phyloP scores from a whole-genome alignment of 2,797 vertebrate genomes.

The Nannoperca australis region DNA sequence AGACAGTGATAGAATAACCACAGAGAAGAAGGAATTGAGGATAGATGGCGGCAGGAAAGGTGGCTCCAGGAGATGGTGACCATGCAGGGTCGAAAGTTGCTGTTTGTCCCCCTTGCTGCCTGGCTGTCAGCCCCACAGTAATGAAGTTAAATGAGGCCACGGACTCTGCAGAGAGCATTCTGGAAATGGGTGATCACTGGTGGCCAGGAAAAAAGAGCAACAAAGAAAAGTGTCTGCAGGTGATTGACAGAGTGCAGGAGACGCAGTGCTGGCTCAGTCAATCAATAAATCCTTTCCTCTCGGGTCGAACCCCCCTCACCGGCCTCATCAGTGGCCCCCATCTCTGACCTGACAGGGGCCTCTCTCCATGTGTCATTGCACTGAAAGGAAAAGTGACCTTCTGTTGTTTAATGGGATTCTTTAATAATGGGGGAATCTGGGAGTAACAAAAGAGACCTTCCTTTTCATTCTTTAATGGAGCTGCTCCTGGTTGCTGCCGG shows the following conservation, averaged over 20 bases:
- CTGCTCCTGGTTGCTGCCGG: constrained; percentile 38
- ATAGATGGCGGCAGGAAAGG: constrained; percentile 63
- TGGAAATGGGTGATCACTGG: constrained; percentile 58
- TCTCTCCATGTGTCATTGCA: constrained; percentile 76
- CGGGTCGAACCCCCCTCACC: constrained; percentile 45
- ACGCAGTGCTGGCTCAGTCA: constrained; percentile 76
- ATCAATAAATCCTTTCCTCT: constrained; percentile 80
- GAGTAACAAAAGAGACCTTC: constrained; percentile 70
- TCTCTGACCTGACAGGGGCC: constrained; percentile 75
- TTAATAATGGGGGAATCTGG: constrained; percentile 78
- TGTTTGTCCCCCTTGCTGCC: constrained; percentile 66
- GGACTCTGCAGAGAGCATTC: constrained; percentile 43
- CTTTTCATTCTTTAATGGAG: constrained; percentile 81
- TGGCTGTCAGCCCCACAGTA: constrained; percentile 80
- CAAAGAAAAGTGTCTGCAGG: constrained; percentile 59
- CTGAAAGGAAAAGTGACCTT: constrained; percentile 88
- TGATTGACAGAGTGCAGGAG: constrained; percentile 77
- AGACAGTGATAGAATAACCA: constrained; percentile 66
- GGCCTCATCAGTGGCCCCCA: constrained; percentile 61
- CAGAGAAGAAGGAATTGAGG: constrained; percentile 42
- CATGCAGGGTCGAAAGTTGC: constrained; percentile 65
- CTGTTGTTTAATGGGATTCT: constrained; percentile 82
- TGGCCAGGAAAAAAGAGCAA: constrained; percentile 56
- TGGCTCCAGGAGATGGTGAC: constrained; percentile 68
- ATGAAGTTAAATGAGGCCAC: constrained; percentile 87